Base-by-base conservation (phyloP, 2,888 invertebrate species). In the Chironomus tentans region DNA sequence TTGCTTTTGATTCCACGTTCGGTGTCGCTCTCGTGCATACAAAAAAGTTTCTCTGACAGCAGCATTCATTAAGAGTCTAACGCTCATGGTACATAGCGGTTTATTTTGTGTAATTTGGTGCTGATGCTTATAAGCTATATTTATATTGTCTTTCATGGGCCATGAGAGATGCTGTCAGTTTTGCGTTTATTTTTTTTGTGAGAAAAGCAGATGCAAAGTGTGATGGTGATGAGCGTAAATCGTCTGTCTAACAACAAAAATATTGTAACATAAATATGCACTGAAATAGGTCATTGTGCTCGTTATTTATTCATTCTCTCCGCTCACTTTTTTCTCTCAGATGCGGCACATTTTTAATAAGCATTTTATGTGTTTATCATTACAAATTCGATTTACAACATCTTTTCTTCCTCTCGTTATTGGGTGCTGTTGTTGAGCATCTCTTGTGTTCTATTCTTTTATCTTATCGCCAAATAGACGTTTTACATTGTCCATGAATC, bases 401-500 rank as follows among this genome's bases (percentile, higher is more conserved):
- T 56, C 56, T 18, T 10, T 56, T 56, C 15, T 50, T 50, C 15
- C 2, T 4, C 0, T 5, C 4, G 50, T 50, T 56, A 56, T 6
- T 56, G 0, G 28, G 3, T 56, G 15, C 12, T 21, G 21, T 24
- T 21, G n/a, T 65, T 28, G 24, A 2, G 4, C n/a, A n/a, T 47
- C 70, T 70, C 12, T 70, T 70, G 47, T 70, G 38, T 70, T 70
- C 70, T 22, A 18, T 70, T 70, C 48, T 38, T 24, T 22, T 7
- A 15, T 68, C 22, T 68, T 68, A 68, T 68, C 68, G 68, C 24
- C 15, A 38, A 38, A 38, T 10, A 38, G 38, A 38, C 38, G 38
- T 38, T 38, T 28, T 28, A 28, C 22, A 68, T 68, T 68, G 13
- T 65, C 38, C 38, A 38, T 38, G 38, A 38, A 38, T 38, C 38